phyloP scores from a whole-genome alignment of 2,888 invertebrate genomes.

The Zootermopsis nevadensis region DNA sequence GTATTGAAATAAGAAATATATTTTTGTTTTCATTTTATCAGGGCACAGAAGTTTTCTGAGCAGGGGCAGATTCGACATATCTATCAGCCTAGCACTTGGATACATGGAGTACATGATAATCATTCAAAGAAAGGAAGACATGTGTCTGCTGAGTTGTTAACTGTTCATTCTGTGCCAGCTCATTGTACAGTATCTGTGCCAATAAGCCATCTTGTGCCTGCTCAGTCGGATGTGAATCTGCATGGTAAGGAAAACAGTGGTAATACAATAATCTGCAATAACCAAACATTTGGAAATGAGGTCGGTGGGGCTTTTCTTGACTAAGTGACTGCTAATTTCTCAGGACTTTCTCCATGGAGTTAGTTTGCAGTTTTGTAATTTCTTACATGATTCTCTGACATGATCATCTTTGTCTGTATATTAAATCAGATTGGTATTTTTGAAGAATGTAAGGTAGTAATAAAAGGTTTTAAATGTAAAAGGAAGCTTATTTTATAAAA shows the following conservation, averaged over 20 bases:
- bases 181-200: background rate
- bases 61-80: background rate
- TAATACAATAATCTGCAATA: background rate
- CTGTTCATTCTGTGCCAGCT: background rate
- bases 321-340: too few species aligned
- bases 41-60: slow-evolving; percentile 12
- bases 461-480: too few species aligned
- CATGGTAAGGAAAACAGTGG: background rate
- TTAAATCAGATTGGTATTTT: background rate
- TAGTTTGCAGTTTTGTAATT: background rate
- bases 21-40: background rate
- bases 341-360: too few species aligned
- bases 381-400: background rate
- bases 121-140: slow-evolving; percentile 16
- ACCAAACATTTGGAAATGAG: background rate
- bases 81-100: background rate
- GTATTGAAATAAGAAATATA: background rate
- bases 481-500: too few species aligned
- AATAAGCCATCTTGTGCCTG: slow-evolving; percentile 6
- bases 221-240: slow-evolving; percentile 6
- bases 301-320: too few species aligned
- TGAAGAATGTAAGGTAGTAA: background rate
- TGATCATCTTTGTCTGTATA: background rate
- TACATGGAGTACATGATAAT: background rate
- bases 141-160: background rate